Evolutionary conservation across 2,888 invertebrate genomes (phyloP), one percentile per base, ranked within the genome.

Genomic region (Spatulosminthurus flaviceps): DNA sequence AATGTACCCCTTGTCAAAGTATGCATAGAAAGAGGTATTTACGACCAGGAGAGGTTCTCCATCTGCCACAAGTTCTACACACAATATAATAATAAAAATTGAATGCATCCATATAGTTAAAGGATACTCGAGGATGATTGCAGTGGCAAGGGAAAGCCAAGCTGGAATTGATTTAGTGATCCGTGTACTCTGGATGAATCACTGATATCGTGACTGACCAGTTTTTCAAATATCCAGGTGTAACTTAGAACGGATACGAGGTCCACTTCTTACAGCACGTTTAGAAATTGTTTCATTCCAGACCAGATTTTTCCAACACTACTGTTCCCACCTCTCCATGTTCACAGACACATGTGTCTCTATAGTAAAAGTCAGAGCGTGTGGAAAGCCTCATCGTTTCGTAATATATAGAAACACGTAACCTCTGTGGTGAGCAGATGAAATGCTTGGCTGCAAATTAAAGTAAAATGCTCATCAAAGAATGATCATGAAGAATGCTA

Each of bases 131-230:
- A n/a, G n/a, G n/a, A n/a, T n/a, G n/a, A n/a, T n/a, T n/a, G n/a
- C n/a, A n/a, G n/a, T n/a, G n/a, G n/a, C n/a, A n/a, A n/a, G n/a
- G n/a, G n/a, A n/a, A 51, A 51, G 34, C 9, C 16, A 51, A 16
- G 16, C 51, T 51, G 51, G 51, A 24, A 67, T 67, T 24, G 67
- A 67, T 67, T 24, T 67, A 67, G 67, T 67, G 29, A 67, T 67
- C 28, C 26, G 67, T 67, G 2, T 51, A 51, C 51, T 9, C 22
- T 24, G 22, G 66, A 28, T 74, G 74, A 74, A 74, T 74, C 74
- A 74, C 60, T 60, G 72, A 72, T 72, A 60, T 74, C 74, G 74
- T 74, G 74, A 74, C 74, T 74, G 74, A 74, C 74, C 74, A 74
- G 74, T 74, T 74, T 73, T 74, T 60, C 74, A 61, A 61, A 74